Base-by-base conservation (phyloP, 2,888 invertebrate genomes). In the Sinodicranocentrus sp. region DNA sequence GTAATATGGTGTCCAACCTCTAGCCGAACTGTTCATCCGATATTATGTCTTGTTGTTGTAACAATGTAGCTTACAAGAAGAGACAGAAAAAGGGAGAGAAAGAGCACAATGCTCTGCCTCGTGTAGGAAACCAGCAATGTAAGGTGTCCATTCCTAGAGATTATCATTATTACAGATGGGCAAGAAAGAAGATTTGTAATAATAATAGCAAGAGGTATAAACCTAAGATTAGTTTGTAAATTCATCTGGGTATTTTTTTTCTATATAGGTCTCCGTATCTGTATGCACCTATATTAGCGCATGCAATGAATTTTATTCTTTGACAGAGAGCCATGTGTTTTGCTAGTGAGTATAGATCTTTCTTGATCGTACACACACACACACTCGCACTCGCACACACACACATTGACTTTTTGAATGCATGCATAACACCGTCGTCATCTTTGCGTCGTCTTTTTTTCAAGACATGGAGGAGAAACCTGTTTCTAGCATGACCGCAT, bases 401-500 rank as follows among this genome's bases (percentile, higher is more conserved):
- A 68, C 23, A 79, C 61, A 63, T 44, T 68, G 68, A 68, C 65
- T 67, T 63, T 54, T 26, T 52, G 52, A 75, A 57, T 84, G 67
- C 73, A 79, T 57, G 43, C 79, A 65, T 54, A 57, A 54, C 72
- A 76, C 70, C 79, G 63, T 79, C 79, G 65, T 79, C 79, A 63
- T 79, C 71, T 79, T 79, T 48, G 63, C 59, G 78, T 79, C 79
- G 70, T 80, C 79, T 52, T 68, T 33, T 61, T 65, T 61, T 77
- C 65, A 78, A 82, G 79, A 79, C 71, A 80, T 80, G 80, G 85
- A 85, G 82, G 85, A 84, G 86, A 87, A 89, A 89, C 89, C 88
- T 87, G 89, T 89, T 89, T 82, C 82, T 84, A 85, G 87, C 86
- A 89, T 89, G 89, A 89, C 89, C 89, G 89, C 89, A 89, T 88